These are phyloP conservation scores for Hedychridium roseum DNA, from an alignment of 2,888 invertebrate genomes.

Conservation along the genomic window DNA sequence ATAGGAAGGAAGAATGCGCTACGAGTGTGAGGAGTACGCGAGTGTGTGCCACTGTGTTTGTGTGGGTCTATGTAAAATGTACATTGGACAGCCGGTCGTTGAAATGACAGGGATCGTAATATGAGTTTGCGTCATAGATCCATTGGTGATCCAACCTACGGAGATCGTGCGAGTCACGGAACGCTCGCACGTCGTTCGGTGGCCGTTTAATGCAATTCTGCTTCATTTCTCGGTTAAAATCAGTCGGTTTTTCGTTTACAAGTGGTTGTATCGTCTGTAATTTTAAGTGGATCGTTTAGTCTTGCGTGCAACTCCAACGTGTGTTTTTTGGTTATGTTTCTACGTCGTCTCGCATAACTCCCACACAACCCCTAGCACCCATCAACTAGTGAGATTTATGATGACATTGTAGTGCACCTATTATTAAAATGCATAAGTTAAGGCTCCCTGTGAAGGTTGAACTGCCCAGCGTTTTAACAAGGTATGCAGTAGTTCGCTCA, in stretches of 20 bases:
- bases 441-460: constrained; percentile 60
- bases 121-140: constrained; percentile 51
- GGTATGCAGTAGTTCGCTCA: too few relatives aligned
- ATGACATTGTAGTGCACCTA: constrained; percentile 31
- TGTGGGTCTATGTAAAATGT: too few relatives aligned
- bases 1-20: too few relatives aligned
- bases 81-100: constrained; percentile 13
- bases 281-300: too few relatives aligned
- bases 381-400: constrained; percentile 26
- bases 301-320: too few relatives aligned
- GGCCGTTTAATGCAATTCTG: constrained; percentile 47
- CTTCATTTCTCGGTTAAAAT: too few relatives aligned
- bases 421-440: constrained; percentile 57
- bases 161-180: constrained; percentile 33
- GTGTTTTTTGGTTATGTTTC: constrained; percentile 42
- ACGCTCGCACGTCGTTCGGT: constrained; percentile 32
- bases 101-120: constrained; percentile 32
- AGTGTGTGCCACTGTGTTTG: constrained; percentile 25
- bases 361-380: constrained; percentile 29
- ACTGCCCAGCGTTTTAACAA: constrained; percentile 58
- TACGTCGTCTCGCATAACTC: constrained; percentile 16
- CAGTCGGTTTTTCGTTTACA: too few relatives aligned
- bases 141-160: constrained; percentile 23
- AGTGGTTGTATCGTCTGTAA: too few relatives aligned
- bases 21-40: constrained; percentile 8